These are phyloP conservation scores for Paracanthobrama guichenoti DNA, from an alignment of 2,113 vertebrate species.

Conservation along the genomic window DNA sequence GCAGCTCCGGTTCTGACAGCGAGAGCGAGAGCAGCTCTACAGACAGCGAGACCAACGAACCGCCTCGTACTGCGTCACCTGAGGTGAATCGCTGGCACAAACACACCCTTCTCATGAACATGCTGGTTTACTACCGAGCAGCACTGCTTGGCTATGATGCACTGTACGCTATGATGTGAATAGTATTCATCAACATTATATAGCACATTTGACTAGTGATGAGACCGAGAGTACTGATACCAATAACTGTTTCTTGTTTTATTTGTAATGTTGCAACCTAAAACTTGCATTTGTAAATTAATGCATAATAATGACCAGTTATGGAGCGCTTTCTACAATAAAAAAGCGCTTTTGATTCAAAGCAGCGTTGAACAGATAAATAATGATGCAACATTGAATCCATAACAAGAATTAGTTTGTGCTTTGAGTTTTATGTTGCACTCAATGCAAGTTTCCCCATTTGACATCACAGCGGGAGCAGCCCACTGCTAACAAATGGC, in stretches of 20 bases:
- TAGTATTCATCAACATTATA: background rate
- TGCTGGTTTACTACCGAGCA: background rate
- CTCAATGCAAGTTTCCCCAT: background rate
- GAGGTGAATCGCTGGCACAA: slow-evolving; percentile 76
- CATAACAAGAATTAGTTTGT: background rate
- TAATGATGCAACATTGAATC: too few relatives aligned
- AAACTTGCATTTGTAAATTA: too few relatives aligned
- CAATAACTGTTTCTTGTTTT: too few relatives aligned
- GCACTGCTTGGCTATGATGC: background rate
- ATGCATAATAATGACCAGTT: too few relatives aligned
- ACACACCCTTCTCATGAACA: background rate
- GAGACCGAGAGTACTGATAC: too few relatives aligned
- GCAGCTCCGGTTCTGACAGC: slow-evolving; percentile 97
- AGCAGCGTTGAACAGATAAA: too few relatives aligned
- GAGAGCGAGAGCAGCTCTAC: slow-evolving; percentile 98
- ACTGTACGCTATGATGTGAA: background rate
- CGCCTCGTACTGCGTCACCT: slow-evolving; percentile 86
- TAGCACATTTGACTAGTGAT: too few relatives aligned
- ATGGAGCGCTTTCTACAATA: too few relatives aligned
- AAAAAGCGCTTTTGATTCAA: too few relatives aligned
- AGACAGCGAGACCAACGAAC: slow-evolving; percentile 95
- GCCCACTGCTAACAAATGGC: slow-evolving; percentile 94
- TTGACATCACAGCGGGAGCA: slow-evolving; percentile 84
- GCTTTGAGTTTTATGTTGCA: background rate
- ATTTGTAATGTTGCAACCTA: too few relatives aligned